Evolutionary conservation across 2,797 vertebrate genomes (phyloP), one percentile per base, ranked within the genome.

Genomic region (Cossypha polioptera): DNA sequence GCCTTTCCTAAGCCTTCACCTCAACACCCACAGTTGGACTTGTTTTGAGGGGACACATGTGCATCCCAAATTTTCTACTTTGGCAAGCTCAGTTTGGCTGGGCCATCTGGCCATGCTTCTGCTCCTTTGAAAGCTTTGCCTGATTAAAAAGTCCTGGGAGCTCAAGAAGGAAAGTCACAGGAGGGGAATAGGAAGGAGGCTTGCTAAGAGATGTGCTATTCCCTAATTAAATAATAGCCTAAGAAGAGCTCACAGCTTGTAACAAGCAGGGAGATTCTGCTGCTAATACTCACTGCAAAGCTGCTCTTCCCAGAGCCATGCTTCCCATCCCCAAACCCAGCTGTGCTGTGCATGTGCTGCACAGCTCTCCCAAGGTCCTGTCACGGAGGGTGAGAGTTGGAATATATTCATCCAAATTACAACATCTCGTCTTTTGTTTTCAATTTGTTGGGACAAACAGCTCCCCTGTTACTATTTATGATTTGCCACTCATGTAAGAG

Each of bases 241-340:
- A n/a, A 88, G 73, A 93, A 80, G 80, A 85, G 85, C 81, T 87
- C 90, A 43, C 81, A 71, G 59, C 90, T 91, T 95, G 68, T 85
- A 86, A 85, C 69, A 94, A 69, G 48, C 48, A 76, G 53, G 16
- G 47, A 65, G 80, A 75, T 78, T 62, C 90, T 90, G 72, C 81
- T 94, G 86, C 83, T 81, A 16, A 55, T 88, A 53, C 15, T 84
- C 38, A 38, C 43, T 88, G 48, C 71, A 78, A 21, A 81, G 61
- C 59, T 91, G 54, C 82, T 53, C 45, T 80, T 73, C 18, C 65
- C 35, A 54, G 51, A 33, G 53, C 62, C 59, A 2, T 17, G 63
- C 36, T 77, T 84, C 55, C 22, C 72, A 63, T 10, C 43, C 35
- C 55, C 66, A 86, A 35, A 59, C 1, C 57, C 73, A 89, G 72